A percentile compares a stretch with the other conserved stretches of the same genome.
Conservation (phyloP, 2,797 vertebrate genomes). For the Pampus argenteus region DNA sequence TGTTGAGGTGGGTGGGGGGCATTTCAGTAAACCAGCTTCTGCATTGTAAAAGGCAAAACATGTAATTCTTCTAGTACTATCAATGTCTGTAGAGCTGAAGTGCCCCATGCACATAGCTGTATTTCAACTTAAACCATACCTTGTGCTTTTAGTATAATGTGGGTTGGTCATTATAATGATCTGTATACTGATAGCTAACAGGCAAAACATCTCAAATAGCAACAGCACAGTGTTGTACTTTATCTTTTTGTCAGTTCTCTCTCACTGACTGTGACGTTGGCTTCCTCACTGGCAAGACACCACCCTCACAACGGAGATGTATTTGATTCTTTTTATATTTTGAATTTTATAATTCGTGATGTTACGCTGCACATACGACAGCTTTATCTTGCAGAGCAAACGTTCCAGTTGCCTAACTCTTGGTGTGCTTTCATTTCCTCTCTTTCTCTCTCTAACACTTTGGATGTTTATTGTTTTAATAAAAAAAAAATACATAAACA, state of each 20-base stretch:
- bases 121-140: slow-evolving; percentile 47
- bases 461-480: slow-evolving; percentile 77
- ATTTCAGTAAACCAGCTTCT: slow-evolving; percentile 67
- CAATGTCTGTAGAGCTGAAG: slow-evolving; percentile 54
- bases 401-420: slow-evolving; percentile 71
- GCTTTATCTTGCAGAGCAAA: slow-evolving; percentile 68
- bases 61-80: slow-evolving; percentile 61
- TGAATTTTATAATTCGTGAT: slow-evolving; percentile 63
- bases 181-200: slow-evolving; percentile 42
- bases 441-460: slow-evolving; percentile 69
- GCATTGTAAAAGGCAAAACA: slow-evolving; percentile 69
- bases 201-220: slow-evolving; percentile 35
- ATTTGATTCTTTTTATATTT: slow-evolving; percentile 63
- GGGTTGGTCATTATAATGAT: slow-evolving; percentile 32
- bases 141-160: slow-evolving; percentile 67
- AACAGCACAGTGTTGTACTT: slow-evolving; percentile 48
- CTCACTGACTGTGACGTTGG: slow-evolving; percentile 57
- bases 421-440: slow-evolving; percentile 70
- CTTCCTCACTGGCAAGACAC: slow-evolving; percentile 54
- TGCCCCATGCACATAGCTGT: slow-evolving; percentile 54
- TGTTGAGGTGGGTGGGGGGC: slow-evolving; percentile 4
- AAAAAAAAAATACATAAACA: slow-evolving; percentile 38
- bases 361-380: slow-evolving; percentile 63
- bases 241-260: slow-evolving; percentile 21
- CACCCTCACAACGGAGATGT: slow-evolving; percentile 49